Evolutionary conservation across 1,140 invertebrate species (phyloP).

Genomic region (Antheraea pernyi): DNA sequence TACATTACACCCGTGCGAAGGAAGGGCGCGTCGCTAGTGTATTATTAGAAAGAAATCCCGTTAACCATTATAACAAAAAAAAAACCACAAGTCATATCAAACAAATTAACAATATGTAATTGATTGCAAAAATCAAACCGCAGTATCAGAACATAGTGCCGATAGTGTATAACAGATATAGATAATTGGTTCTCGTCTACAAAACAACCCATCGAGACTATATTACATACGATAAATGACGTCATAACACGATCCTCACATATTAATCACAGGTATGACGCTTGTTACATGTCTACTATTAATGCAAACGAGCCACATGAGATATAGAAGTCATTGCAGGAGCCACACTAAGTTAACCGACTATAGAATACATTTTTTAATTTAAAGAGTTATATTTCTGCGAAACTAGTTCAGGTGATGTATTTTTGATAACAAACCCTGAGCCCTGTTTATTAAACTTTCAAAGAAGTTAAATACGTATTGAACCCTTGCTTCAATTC

Average conservation of each 20-base stretch:
- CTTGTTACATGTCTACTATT: not conserved
- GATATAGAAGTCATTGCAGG: not conserved
- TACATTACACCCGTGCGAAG: no score
- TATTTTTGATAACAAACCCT: no score
- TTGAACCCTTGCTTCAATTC: no score
- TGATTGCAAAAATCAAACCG: constrained; percentile 5
- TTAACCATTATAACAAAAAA: not conserved
- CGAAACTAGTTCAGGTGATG: no score
- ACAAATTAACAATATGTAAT: constrained; percentile 7
- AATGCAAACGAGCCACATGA: not conserved
- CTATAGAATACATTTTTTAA: no score
- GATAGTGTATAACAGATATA: not conserved
- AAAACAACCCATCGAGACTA: constrained; percentile 9
- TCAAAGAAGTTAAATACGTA: no score
- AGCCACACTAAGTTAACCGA: no score
- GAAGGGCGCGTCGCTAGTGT: no score
- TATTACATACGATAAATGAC: constrained; percentile 17
- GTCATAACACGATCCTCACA: constrained; percentile 9
- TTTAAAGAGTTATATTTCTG: no score
- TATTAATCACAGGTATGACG: constrained; percentile 1
- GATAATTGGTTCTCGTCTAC: constrained; percentile 2
- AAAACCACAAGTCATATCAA: not conserved
- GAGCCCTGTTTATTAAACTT: no score
- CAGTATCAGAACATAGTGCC: not conserved
- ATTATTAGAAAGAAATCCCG: no score